phyloP scores from a whole-genome alignment of 2,113 vertebrate genomes.

The Coracopsis vasa region DNA sequence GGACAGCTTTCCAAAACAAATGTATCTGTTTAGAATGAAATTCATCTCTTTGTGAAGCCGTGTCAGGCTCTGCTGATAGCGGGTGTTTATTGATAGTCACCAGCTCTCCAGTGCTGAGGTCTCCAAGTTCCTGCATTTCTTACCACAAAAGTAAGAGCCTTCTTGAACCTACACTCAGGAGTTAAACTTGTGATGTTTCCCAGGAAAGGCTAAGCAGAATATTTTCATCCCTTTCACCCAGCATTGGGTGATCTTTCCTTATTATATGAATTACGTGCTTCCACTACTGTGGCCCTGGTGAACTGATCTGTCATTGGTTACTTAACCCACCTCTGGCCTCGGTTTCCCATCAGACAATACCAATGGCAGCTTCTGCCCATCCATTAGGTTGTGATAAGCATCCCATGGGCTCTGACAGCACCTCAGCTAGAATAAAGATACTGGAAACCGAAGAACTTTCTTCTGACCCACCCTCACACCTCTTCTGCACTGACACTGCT shows the following conservation, averaged over 20 bases:
- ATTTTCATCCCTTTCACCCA: background rate
- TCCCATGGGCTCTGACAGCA: background rate
- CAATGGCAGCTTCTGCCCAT: background rate
- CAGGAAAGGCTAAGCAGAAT: background rate
- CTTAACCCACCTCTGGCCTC: background rate
- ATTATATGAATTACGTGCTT: background rate
- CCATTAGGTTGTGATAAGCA: background rate
- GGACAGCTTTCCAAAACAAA: conserved; percentile 39
- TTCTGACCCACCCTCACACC: background rate
- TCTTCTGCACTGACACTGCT: background rate
- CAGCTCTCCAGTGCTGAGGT: background rate
- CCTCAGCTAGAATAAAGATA: background rate
- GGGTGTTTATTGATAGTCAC: background rate
- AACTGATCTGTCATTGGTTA: background rate
- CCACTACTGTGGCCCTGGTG: background rate
- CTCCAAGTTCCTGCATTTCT: background rate
- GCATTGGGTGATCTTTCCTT: background rate
- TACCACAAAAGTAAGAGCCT: background rate
- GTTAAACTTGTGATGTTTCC: background rate
- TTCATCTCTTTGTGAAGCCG: background rate
- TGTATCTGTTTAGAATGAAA: background rate
- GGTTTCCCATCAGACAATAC: background rate
- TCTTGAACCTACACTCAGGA: background rate
- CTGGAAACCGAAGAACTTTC: background rate
- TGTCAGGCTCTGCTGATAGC: background rate